Base-by-base conservation (phyloP, 2,888 invertebrate genomes). In the Diplolepis rosae region DNA sequence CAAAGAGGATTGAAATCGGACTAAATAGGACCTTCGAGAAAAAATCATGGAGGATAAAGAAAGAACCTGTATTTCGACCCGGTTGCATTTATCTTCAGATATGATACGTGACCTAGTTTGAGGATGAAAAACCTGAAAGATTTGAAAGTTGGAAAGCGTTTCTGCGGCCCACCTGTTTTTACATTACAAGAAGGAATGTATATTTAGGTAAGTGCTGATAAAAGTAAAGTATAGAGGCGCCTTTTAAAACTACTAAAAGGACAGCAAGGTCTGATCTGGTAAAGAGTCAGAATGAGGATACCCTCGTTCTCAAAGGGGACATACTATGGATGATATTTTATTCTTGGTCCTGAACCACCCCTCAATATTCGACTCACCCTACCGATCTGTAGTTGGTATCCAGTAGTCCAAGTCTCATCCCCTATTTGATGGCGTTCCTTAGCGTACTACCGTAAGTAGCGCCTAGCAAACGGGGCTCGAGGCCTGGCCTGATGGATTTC, bases 401-500 rank as follows among this genome's bases (percentile, higher is more conserved):
- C 73, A 69, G 72, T 72, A 52, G 51, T 61, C 45, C 66, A 73
- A 78, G 78, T 79, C 77, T 77, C 69, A 78, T 74, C 80, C 79
- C 75, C 78, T 75, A 81, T 80, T 82, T 82, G 83, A 82, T 79
- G 81, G 80, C 79, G 79, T 83, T 83, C 80, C 80, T 78, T 78
- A 82, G 39, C 39, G n/a, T 39, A 61, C 39, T 39, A 61, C 61
- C 61, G n/a, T 45, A 45, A 85, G 84, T 84, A 84, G 84, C 83
- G 79, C 79, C 74, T 24, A 72, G 83, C 81, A 84, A 84, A 82
- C 84, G 81, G 82, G 78, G 78, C 81, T 79, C 78, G 79, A 81
- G 82, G 82, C 80, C 80, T 79, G 79, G 82, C 81, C 85, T 86
- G 86, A 86, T 85, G 86, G 85, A 86, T 86, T 86, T 86, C 85